These are phyloP conservation scores for Notodonta ziczac DNA, from an alignment of 2,888 invertebrate genomes.

Conservation along the genomic window DNA sequence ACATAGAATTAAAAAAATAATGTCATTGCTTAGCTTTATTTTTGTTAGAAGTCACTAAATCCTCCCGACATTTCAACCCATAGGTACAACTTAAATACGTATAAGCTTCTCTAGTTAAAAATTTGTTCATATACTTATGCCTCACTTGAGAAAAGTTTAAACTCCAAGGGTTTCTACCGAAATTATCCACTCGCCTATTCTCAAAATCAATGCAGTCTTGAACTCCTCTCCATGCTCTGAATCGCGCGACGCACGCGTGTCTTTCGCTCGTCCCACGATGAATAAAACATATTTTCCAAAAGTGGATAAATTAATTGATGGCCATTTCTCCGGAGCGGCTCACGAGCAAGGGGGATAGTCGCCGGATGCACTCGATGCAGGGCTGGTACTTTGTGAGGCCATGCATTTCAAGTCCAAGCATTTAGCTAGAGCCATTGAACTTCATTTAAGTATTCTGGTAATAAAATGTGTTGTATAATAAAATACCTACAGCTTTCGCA, in stretches of 20 bases:
- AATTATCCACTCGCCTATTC: not conserved
- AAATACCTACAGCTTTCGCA: no score
- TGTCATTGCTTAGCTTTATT: no score
- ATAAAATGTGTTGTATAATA: no score
- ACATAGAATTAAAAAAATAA: no score
- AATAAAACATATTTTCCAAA: constrained; percentile 65
- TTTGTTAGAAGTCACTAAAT: no score
- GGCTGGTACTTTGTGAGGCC: constrained; percentile 25
- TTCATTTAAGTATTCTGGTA: no score
- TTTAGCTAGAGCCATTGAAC: no score
- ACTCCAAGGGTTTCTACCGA: not conserved
- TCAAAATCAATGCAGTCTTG: constrained; percentile 6
- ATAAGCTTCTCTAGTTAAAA: no score
- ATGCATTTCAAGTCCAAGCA: not conserved
- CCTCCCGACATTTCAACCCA: no score
- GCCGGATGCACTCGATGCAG: constrained; percentile 37
- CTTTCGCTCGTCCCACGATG: constrained; percentile 38
- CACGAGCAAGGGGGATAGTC: constrained; percentile 22
- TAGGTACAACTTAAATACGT: no score
- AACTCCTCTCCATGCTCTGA: constrained; percentile 10
- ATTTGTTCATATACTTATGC: not conserved
- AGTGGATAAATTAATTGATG: constrained; percentile 69
- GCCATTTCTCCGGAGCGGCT: constrained; percentile 56
- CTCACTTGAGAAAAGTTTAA: not conserved
- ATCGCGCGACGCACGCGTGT: constrained; percentile 22